Base-by-base conservation (phyloP, 2,113 vertebrate genomes). In the Psammodynastes pulverulentus region DNA sequence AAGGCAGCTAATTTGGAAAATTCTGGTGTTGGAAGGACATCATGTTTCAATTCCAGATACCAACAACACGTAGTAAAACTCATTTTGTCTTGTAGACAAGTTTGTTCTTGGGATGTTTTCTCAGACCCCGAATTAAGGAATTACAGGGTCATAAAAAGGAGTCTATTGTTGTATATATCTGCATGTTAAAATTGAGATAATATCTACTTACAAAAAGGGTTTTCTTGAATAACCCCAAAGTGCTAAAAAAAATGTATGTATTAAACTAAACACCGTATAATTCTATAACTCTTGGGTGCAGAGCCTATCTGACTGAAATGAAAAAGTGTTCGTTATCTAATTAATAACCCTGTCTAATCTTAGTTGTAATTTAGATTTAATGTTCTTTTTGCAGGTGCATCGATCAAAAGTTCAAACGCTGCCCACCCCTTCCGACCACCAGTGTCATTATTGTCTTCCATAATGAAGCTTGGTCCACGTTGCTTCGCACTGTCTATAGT, bases 371-470 rank as follows among this genome's bases (percentile, higher is more conserved):
- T 10, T 52, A 6, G 15, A 19, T 62, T 93, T 67, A 2, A 49
- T 58, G 19, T 89, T 88, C 56, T 53, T 45, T 85, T 90, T 23
- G 0, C 92, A 99, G 99, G 96, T 99, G 99, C 90, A 98, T 99
- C 0, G 97, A 98, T 62, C 98, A 98, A 93, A 99, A 97, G 93
- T 99, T 99, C 96, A 98, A 95, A 72, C 98, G 97, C 62, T 99
- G 99, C 6, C 99, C 99, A 0, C 95, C 97, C 0, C 98, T 99
- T 29, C 98, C 98, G n/a, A 97, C 97, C 93, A 99, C 99, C 95
- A 99, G 99, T 0, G 98, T 99, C 23, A 95, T 99, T 93, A 96
- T 99, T 8, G 98, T 99, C 52, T 99, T 99, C 96, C 98, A 99
- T 94, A 99, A 99, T 21, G 98, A 99, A 94, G 98, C 98, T 13